Evolutionary conservation across 2,113 vertebrate genomes (phyloP).

Genomic region (Eulemur macaco): DNA sequence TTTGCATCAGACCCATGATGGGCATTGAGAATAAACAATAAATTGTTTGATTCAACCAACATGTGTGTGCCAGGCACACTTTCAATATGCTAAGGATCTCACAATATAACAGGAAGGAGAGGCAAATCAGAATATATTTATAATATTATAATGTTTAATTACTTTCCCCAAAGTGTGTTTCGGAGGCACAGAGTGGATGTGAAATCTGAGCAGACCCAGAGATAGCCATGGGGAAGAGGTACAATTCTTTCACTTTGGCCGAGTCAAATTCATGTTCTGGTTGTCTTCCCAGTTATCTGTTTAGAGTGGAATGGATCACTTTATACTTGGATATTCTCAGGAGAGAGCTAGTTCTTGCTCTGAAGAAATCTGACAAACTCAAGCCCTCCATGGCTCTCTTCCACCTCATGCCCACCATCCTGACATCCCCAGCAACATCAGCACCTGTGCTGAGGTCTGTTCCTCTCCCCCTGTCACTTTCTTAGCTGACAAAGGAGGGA

Average conservation of each 20-base stretch:
- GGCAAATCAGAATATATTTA: neutral
- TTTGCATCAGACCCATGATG: neutral
- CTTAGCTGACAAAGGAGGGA: neutral
- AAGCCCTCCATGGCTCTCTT: neutral
- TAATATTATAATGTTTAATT: neutral
- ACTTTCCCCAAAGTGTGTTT: neutral
- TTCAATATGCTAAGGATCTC: neutral
- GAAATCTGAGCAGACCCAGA: neutral
- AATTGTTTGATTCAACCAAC: neutral
- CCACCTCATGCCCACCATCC: neutral
- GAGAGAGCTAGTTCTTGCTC: neutral
- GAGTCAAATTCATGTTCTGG: neutral
- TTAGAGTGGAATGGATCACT: neutral
- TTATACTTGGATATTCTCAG: neutral
- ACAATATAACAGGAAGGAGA: neutral
- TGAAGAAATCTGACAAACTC: neutral
- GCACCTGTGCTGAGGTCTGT: neutral
- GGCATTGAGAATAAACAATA: neutral
- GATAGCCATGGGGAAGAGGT: neutral
- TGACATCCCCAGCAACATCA: neutral
- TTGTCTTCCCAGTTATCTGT: neutral
- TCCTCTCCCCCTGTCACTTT: neutral
- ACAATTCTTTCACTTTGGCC: neutral
- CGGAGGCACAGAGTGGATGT: neutral
- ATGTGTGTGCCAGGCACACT: neutral